Evolutionary conservation across 2,113 vertebrate genomes (phyloP).

Genomic region (Anseranas semipalmata): DNA sequence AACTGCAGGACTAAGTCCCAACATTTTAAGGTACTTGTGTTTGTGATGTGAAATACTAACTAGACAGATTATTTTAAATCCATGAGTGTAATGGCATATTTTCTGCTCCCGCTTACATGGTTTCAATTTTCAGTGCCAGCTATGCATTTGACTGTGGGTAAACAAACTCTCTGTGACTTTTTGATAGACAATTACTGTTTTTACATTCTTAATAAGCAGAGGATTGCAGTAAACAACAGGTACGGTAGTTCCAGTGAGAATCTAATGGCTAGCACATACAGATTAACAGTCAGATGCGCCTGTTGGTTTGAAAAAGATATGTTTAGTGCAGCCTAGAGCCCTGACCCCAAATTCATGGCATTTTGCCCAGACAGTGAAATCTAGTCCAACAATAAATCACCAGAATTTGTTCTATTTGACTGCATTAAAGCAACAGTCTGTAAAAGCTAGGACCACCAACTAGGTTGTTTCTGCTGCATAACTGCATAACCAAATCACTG

Average conservation of each 20-base stretch:
- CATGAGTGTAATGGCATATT: neutral
- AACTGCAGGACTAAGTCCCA: neutral
- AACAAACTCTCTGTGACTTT: neutral
- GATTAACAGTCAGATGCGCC: neutral
- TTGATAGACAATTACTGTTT: neutral
- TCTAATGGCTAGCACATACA: neutral
- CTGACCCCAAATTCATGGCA: conserved; percentile 39
- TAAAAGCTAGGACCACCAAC: conserved; percentile 36
- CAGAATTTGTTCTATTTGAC: conserved; percentile 39
- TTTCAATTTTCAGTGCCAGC: neutral
- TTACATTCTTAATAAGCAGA: neutral
- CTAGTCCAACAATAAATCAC: conserved; percentile 47
- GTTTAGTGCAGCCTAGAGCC: neutral
- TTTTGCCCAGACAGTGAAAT: conserved; percentile 50
- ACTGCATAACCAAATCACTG: conserved; percentile 6
- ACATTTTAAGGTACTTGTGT: neutral
- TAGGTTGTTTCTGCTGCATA: neutral
- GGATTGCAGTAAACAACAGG: neutral
- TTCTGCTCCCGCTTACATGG: neutral
- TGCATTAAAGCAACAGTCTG: conserved; percentile 32
- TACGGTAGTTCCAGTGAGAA: neutral
- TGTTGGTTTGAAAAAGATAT: conserved; percentile 12
- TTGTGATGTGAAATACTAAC: neutral
- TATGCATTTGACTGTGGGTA: neutral
- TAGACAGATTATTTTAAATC: neutral